Conservation (phyloP, 2,113 vertebrate genomes). For the Osmerus mordax region DNA sequence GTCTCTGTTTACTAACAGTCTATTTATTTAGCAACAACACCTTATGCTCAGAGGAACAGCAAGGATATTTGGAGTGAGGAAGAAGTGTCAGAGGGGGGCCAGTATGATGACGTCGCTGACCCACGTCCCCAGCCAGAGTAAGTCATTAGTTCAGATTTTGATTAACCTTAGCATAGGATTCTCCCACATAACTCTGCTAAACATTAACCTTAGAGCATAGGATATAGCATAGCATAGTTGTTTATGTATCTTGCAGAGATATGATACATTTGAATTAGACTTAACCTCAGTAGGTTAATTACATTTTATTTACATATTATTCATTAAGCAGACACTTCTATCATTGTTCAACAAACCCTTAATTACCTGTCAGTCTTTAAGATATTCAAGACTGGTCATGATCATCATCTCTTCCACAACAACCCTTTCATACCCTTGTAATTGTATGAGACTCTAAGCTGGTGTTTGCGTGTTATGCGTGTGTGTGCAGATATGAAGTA, state of each 20-base stretch:
- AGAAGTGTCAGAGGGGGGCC: slow-evolving; percentile 80
- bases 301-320: background rate
- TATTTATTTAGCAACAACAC: background rate
- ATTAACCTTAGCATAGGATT: background rate
- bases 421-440: background rate
- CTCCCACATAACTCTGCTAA: background rate
- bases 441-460: background rate
- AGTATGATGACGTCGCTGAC: slow-evolving; percentile 81
- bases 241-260: too few relatives aligned
- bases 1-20: background rate
- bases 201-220: background rate
- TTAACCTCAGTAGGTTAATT: background rate
- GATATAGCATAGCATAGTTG: too few relatives aligned
- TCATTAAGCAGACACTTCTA: too few relatives aligned
- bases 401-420: background rate
- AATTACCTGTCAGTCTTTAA: too few relatives aligned
- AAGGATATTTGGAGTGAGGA: slow-evolving; percentile 85
- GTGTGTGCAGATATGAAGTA: slow-evolving; percentile 79
- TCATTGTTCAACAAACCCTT: too few relatives aligned
- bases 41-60: slow-evolving; percentile 51
- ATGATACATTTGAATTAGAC: background rate
- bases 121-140: slow-evolving; percentile 87
- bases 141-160: slow-evolving; percentile 38
- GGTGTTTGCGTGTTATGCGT: slow-evolving; percentile 4
- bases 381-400: too few relatives aligned